Evolutionary conservation across 2,113 vertebrate genomes (phyloP), one percentile per base, ranked within the genome.

Genomic region (Carlito syrichta): DNA sequence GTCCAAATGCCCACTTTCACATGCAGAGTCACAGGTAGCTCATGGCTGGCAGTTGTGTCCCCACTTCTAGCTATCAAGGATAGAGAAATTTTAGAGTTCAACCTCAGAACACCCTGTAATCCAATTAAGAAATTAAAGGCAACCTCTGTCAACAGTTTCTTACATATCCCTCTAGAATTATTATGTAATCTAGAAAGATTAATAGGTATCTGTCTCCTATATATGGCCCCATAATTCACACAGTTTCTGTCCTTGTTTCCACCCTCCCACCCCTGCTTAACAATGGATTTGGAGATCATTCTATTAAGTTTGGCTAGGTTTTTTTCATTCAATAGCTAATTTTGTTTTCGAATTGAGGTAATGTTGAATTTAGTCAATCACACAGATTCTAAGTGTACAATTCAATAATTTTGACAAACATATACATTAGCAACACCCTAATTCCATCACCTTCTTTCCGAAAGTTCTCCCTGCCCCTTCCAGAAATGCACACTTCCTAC

Each of bases 241-340:
- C 8, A 7, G 48, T 54, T 58, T 54, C 74, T 50, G 58, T 58
- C 40, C 30, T 40, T 30, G 68, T 76, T 62, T n/a, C 58, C 40
- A 54, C 23, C 3, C 6, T 23, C 2, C 23, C n/a, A 16, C n/a
- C 35, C 1, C 9, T 6, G 43, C 54, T 17, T 73, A 50, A 54
- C 35, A n/a, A 52, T 92, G 69, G 69, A 62, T 81, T 85, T 68
- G 32, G 48, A 92, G 45, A 48, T 74, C 23, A 71, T 94, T 93
- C 48, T 68, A 68, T 2, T 43, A 94, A 69, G 7, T 69, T 94
- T 73, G 48, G 25, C 30, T 77, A 17, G 8, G 8, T 30, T 79
- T 45, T 40, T 83, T 66, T 81, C 19, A 32, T n/a, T 63, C 43
- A 74, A 10, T 35, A 88, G 84, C 38, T 69, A 54, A 68, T 45